Conservation (phyloP, 1,140 invertebrate genomes). For the Aphaenogaster rudis region DNA sequence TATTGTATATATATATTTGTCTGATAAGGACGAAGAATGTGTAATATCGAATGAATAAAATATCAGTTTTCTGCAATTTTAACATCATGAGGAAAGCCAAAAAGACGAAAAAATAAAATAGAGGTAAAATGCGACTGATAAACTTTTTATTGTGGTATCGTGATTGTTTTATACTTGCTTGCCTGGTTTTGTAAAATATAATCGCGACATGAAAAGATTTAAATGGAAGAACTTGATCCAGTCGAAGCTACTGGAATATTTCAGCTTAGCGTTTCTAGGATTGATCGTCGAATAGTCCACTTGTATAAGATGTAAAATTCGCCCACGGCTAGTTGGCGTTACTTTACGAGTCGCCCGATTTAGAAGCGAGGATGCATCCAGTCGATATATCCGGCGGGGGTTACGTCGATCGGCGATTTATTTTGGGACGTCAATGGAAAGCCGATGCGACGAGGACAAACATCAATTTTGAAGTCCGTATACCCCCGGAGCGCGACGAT, state of each 20-base stretch:
- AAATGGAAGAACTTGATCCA: not conserved
- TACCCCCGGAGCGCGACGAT: constrained; percentile 61
- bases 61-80: not conserved
- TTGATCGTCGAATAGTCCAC: not conserved
- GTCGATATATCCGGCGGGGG: constrained; percentile 54
- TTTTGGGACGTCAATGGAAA: constrained; percentile 73
- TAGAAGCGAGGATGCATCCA: constrained; percentile 54
- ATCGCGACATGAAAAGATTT: not conserved
- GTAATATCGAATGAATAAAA: not conserved
- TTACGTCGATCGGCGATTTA: constrained; percentile 70
- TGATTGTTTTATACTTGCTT: not conserved
- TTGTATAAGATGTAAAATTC: constrained; percentile 25
- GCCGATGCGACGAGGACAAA: constrained; percentile 68
- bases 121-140: not conserved
- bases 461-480: constrained; percentile 63
- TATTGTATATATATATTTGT: not conserved
- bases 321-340: constrained; percentile 6
- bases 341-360: constrained; percentile 49
- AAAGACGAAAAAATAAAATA: constrained; percentile 10
- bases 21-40: not conserved
- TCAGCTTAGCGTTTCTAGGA: not conserved
- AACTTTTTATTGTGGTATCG: not conserved
- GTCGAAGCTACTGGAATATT: not conserved
- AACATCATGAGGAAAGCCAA: not conserved
- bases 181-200: not conserved